These are phyloP conservation scores for Limnephilus lunatus DNA, from an alignment of 2,888 invertebrate species.

Conservation along the genomic window DNA sequence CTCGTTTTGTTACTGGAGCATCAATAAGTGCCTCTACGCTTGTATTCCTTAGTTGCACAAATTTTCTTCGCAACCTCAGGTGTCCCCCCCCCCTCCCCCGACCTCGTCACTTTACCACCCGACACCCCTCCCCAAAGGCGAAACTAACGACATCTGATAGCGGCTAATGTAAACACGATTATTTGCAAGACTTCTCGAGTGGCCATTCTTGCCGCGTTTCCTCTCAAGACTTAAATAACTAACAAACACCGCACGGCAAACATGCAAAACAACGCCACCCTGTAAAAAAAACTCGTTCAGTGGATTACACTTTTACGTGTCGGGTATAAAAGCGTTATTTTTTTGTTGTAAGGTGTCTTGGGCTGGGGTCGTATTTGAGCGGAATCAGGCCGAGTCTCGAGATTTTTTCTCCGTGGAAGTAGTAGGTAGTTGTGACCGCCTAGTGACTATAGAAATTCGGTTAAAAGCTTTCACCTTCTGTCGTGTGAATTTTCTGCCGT, in stretches of 20 bases:
- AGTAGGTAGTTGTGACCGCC: slow-evolving; percentile 24
- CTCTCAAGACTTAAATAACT: not conserved
- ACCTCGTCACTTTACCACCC: not conserved
- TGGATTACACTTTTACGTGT: not conserved
- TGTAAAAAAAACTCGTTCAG: not conserved
- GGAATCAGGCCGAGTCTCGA: not conserved
- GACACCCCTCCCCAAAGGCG: not conserved
- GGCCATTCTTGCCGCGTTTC: slow-evolving; percentile 40
- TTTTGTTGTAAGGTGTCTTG: not conserved
- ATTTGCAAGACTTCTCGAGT: slow-evolving; percentile 51
- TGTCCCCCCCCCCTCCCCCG: not conserved
- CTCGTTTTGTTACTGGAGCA: not conserved
- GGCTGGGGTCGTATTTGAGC: not conserved
- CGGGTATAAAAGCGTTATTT: not conserved
- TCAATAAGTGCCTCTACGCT: not conserved
- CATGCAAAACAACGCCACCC: slow-evolving; percentile 13
- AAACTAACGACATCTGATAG: slow-evolving; percentile 61
- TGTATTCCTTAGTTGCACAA: slow-evolving; percentile 6
- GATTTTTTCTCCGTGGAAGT: slow-evolving; percentile 37
- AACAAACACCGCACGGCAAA: slow-evolving; percentile 18
- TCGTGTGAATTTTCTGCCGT: slow-evolving; percentile 40
- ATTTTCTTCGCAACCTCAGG: slow-evolving; percentile 20
- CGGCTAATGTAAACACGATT: slow-evolving; percentile 60
- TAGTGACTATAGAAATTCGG: slow-evolving; percentile 37
- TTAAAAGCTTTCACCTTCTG: slow-evolving; percentile 43